A percentile compares a stretch with the other conserved stretches of the same genome.
Evolutionary conservation across 2,797 vertebrate species (phyloP).

Genomic region (Ataeniobius toweri): DNA sequence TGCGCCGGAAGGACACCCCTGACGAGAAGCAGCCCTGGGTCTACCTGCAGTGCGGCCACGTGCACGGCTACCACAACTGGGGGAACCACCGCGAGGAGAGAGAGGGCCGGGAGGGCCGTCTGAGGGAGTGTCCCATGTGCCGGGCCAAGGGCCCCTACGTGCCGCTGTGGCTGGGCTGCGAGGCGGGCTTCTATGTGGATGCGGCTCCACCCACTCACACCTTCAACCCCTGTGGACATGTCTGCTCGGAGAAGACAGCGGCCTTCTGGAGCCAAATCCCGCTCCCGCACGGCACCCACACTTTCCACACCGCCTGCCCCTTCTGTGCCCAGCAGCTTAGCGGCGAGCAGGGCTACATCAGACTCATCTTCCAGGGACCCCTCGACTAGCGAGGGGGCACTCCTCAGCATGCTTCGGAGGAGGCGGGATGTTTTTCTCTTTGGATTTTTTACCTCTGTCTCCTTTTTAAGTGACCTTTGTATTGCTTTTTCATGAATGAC

Average conservation of each 20-base stretch:
- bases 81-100: slow-evolving; percentile 85
- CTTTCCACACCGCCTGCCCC: slow-evolving; percentile 96
- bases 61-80: slow-evolving; percentile 98
- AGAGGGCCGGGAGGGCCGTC: slow-evolving; percentile 85
- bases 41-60: slow-evolving; percentile 95
- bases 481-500: slow-evolving; percentile 79
- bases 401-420: slow-evolving; percentile 26
- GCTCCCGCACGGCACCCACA: slow-evolving; percentile 96
- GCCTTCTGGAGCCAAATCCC: slow-evolving; percentile 98
- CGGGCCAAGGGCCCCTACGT: slow-evolving; percentile 94
- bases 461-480: slow-evolving; percentile 85
- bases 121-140: slow-evolving; percentile 97
- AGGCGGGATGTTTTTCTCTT: slow-evolving; percentile 27
- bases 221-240: slow-evolving; percentile 94
- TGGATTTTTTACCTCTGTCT: slow-evolving; percentile 61
- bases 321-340: slow-evolving; percentile 95
- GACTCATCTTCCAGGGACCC: slow-evolving; percentile 99
- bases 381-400: slow-evolving; percentile 84
- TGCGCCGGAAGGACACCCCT: slow-evolving; percentile 95
- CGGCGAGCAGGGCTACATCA: slow-evolving; percentile 92
- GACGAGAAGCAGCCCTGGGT: slow-evolving; percentile 99
- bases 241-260: slow-evolving; percentile 97
- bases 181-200: slow-evolving; percentile 96
- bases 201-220: slow-evolving; percentile 95
- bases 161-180: slow-evolving; percentile 96